Evolutionary conservation across 2,888 invertebrate genomes (phyloP), one percentile per base, ranked within the genome.

Genomic region (Dendrolimus houi): DNA sequence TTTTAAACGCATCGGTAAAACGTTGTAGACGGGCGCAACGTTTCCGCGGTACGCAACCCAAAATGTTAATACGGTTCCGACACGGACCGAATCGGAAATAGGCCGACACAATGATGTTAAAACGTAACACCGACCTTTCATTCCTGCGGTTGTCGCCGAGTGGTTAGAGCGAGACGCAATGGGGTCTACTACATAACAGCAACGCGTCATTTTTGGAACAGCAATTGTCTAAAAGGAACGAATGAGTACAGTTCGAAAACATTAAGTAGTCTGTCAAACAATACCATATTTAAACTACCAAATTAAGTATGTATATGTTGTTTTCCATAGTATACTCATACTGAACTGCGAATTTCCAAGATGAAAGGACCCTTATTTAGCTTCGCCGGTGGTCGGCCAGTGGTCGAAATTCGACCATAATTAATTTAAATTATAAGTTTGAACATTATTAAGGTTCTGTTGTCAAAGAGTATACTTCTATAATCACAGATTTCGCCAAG

Each of bases 1-100:
- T 29, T 3, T 29, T 29, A 29, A 29, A 29, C 29, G 29, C 29
- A 29, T 29, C 29, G 29, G 29, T 29, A 29, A 29, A 29, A 29
- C 29, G 29, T 29, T 29, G 29, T 29, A 3, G 3, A 29, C 29
- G 29, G 6, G 40, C 55, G 47, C 57, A 57, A 56, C 41, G 59
- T 58, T 58, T 62, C 58, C 59, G 59, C 58, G 56, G 41, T 60
- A 64, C 62, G 61, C 63, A 55, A 62, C 67, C 66, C 73, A 71
- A 75, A 77, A 75, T 71, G 71, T 79, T 74, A 75, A 76, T 70
- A 70, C 60, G 60, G 42, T 57, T 60, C 62, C 68, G 70, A 70
- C 72, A 67, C 66, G 67, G 64, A 63, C 68, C 65, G 67, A 71
- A 70, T 71, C 65, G 63, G 62, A 75, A 76, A 71, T 72, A 70